Conservation (phyloP, 2,113 vertebrate species). For the Hippoglossus stenolepis region DNA sequence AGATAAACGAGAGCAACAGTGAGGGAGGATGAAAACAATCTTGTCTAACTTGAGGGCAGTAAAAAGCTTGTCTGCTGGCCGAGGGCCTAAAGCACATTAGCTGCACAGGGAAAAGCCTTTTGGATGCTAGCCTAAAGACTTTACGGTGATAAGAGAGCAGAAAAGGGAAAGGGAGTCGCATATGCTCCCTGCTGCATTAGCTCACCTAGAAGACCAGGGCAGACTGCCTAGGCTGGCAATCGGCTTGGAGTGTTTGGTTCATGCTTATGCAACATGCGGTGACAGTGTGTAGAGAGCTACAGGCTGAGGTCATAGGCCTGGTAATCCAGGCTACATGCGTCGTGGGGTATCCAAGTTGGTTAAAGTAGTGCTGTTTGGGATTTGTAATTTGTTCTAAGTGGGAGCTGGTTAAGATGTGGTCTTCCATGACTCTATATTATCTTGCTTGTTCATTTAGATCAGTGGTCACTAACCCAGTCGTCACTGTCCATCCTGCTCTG, state of each 20-base stretch:
- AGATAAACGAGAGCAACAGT: slow-evolving; percentile 52
- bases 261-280: slow-evolving; percentile 54
- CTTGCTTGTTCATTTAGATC: slow-evolving; percentile 8
- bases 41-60: slow-evolving; percentile 74
- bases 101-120: slow-evolving; percentile 78
- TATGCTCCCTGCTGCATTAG: slow-evolving; percentile 55
- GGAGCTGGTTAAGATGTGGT: slow-evolving; percentile 28
- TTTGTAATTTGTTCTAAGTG: slow-evolving; percentile 35
- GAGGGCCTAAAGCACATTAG: slow-evolving; percentile 81
- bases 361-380: slow-evolving; percentile 49
- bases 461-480: no score
- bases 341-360: slow-evolving; percentile 32
- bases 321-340: slow-evolving; percentile 62
- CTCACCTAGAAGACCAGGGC: slow-evolving; percentile 64
- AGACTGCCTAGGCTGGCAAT: slow-evolving; percentile 51
- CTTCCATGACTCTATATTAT: background rate
- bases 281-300: slow-evolving; percentile 34
- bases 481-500: no score
- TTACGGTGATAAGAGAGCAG: slow-evolving; percentile 75
- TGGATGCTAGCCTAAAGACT: slow-evolving; percentile 80
- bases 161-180: slow-evolving; percentile 58
- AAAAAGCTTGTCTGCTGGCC: slow-evolving; percentile 78
- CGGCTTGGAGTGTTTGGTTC: slow-evolving; percentile 57
- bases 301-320: slow-evolving; percentile 45
- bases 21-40: slow-evolving; percentile 67